Conservation (phyloP, 2,888 invertebrate species). For the Trichogramma dendrolimi region DNA sequence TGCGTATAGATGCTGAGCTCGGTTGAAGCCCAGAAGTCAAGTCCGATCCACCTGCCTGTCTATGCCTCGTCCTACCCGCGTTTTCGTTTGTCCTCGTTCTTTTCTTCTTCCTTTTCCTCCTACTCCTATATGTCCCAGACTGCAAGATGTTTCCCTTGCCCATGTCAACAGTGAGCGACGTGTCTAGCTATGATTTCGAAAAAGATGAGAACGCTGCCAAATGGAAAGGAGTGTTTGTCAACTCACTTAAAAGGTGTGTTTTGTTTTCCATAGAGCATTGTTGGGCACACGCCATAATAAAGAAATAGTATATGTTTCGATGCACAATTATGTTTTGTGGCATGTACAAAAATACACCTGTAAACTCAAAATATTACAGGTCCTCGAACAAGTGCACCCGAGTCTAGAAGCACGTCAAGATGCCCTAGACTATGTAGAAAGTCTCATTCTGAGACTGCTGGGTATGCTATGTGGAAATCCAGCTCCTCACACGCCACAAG, state of each 20-base stretch:
- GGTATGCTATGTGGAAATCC: conserved; percentile 84
- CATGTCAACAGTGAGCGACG: conserved; percentile 55
- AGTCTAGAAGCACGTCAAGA: conserved; percentile 79
- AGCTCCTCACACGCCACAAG: conserved; percentile 74
- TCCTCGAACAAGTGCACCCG: conserved; percentile 87
- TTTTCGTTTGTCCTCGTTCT: background rate
- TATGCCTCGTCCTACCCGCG: background rate
- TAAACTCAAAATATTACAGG: conserved; percentile 56
- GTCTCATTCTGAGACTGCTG: conserved; percentile 80
- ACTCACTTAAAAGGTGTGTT: conserved; percentile 78
- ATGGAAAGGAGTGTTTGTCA: conserved; percentile 89
- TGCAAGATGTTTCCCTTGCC: conserved; percentile 49
- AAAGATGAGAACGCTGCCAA: conserved; percentile 84
- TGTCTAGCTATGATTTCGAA: conserved; percentile 73
- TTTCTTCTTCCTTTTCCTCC: conserved; percentile 14
- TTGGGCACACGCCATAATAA: background rate
- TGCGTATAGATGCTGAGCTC: background rate
- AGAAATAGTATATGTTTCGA: background rate
- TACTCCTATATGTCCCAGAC: background rate
- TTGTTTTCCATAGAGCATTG: background rate
- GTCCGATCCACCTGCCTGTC: background rate
- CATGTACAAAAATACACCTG: background rate
- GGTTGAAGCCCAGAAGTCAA: background rate
- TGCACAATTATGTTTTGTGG: background rate
- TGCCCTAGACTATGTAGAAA: conserved; percentile 89